These are phyloP conservation scores for Hypsibius dujardini DNA, from an alignment of 1,140 invertebrate species.

Conservation along the genomic window DNA sequence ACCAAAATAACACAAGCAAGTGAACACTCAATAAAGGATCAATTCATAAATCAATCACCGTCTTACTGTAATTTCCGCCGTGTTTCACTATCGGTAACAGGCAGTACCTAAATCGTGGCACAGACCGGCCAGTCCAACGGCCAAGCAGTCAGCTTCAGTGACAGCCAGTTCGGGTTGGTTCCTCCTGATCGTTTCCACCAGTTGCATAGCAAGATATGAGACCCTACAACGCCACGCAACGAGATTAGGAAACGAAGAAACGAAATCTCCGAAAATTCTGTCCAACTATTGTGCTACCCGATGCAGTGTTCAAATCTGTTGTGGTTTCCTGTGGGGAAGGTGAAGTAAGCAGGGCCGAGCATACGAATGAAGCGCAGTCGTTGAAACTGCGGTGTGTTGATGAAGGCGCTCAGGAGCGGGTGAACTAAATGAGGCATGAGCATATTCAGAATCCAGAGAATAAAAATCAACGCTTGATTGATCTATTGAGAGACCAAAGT, in stretches of 20 bases:
- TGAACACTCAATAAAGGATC: too few species aligned
- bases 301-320: conserved; percentile 45
- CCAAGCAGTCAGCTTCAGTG: conserved; percentile 34
- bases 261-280: too few species aligned
- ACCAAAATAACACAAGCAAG: too few species aligned
- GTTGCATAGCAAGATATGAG: conserved; percentile 22
- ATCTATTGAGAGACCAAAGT: too few species aligned
- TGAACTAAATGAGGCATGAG: conserved; percentile 25
- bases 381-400: conserved; percentile 47
- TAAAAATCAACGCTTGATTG: too few species aligned
- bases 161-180: conserved; percentile 37
- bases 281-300: conserved; percentile 34
- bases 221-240: too few species aligned
- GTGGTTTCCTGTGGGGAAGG: conserved; percentile 42
- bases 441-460: too few species aligned
- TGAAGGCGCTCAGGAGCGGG: conserved; percentile 37
- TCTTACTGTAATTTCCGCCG: too few species aligned
- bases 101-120: conserved; percentile 45
- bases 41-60: too few species aligned
- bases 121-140: conserved; percentile 44
- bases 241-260: too few species aligned
- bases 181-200: conserved; percentile 32
- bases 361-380: conserved; percentile 42
- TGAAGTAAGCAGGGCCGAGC: conserved; percentile 37
- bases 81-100: too few species aligned